Conservation (phyloP, 2,888 invertebrate species). For the Gortyna flavago region DNA sequence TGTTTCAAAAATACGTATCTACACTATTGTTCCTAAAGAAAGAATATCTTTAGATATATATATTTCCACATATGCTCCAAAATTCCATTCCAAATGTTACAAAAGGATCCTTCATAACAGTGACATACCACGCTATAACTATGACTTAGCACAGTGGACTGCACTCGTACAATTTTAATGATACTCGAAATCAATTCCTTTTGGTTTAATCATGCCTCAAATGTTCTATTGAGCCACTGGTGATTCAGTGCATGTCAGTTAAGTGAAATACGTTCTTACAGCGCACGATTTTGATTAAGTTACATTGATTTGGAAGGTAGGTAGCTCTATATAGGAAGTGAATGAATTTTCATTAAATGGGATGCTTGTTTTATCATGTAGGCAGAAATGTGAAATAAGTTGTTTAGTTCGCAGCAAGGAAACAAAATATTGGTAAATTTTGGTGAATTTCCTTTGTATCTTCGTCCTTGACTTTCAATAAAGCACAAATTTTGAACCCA, state of each 20-base stretch:
- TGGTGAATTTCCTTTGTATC: background rate
- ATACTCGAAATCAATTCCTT: slow-evolving; percentile 40
- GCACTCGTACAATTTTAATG: slow-evolving; percentile 40
- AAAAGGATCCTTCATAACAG: slow-evolving; percentile 4
- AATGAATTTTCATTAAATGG: background rate
- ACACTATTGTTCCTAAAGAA: background rate
- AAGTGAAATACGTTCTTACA: slow-evolving; percentile 9
- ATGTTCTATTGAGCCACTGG: slow-evolving; percentile 50
- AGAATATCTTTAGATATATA: too few species aligned
- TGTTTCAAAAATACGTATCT: background rate
- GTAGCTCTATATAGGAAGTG: background rate
- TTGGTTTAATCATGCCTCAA: slow-evolving; percentile 41
- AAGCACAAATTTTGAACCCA: background rate
- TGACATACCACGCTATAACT: background rate
- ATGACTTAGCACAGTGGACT: slow-evolving; percentile 6
- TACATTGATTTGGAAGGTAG: slow-evolving; percentile 3
- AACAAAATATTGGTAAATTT: background rate
- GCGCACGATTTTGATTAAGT: slow-evolving; percentile 8
- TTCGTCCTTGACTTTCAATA: background rate
- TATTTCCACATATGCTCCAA: background rate
- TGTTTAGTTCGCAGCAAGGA: background rate
- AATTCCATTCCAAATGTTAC: slow-evolving; percentile 12
- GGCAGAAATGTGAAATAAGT: background rate
- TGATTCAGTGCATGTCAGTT: slow-evolving; percentile 7
- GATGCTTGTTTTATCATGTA: background rate